Conservation (phyloP, 1,140 invertebrate genomes). For the Pseudobourletiella spinata region DNA sequence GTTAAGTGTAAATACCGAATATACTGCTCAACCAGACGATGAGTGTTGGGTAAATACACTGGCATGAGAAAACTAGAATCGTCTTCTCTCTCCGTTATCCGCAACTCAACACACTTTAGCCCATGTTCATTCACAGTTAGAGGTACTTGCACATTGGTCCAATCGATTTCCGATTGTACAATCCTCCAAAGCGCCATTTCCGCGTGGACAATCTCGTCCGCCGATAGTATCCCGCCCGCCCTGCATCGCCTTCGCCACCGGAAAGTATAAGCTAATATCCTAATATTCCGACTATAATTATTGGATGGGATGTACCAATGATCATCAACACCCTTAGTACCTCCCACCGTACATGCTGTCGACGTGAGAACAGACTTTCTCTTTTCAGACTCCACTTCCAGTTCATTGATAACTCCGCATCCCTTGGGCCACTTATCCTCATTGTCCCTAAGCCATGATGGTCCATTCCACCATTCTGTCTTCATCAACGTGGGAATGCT, state of each 20-base stretch:
- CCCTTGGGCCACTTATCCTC: constrained; percentile 5
- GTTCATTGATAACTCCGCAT: background rate
- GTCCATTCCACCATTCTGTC: constrained; percentile 22
- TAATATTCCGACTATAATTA: background rate
- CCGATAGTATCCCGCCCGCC: background rate
- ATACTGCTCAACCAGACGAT: background rate
- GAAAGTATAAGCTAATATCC: background rate
- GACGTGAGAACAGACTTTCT: constrained; percentile 11
- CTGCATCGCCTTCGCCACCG: background rate
- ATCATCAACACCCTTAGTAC: no score
- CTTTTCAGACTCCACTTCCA: background rate
- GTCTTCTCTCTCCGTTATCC: background rate
- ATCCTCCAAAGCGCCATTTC: background rate
- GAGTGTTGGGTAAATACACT: background rate
- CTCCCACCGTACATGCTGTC: background rate
- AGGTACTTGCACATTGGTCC: background rate
- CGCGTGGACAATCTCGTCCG: background rate
- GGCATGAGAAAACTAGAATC: background rate
- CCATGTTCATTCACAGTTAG: background rate
- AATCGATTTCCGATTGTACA: no score
- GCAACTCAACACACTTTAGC: background rate
- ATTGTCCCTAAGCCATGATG: constrained; percentile 1
- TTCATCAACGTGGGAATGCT: background rate
- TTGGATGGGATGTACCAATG: background rate
- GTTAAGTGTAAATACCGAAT: background rate